Evolutionary conservation across 2,113 vertebrate species (phyloP), one percentile per base, ranked within the genome.

Genomic region (Atrichornis clamosus): DNA sequence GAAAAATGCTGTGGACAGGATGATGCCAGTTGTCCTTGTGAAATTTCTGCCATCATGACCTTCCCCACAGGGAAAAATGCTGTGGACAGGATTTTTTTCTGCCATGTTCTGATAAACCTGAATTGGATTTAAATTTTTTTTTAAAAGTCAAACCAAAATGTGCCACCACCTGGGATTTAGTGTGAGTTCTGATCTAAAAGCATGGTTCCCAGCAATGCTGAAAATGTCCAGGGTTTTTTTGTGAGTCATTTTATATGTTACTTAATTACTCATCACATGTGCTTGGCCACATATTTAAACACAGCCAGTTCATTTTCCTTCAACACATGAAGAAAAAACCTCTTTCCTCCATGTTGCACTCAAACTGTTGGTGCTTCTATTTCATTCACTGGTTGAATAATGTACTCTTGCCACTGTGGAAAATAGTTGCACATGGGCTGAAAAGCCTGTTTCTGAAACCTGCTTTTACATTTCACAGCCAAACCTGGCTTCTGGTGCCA

Each of bases 21-120:
- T 90, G 69, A 76, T 94, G 62, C 21, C 84, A 82, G 15, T 81
- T 88, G 55, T 83, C 92, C 87, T 90, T 95, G 68, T 91, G 93
- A 96, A 93, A 94, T 94, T 90, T 92, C 72, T 88, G 72, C 50
- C 52, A 78, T n/a, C 3, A 2, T 75, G 87, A 88, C 68, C 28
- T 94, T 59, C 41, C 9, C 84, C 37, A 28, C 32, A 23, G 20
- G 70, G 60, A 78, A 92, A 80, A 94, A 63, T 50, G 49, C 72
- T 86, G 68, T 75, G 62, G 74, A 42, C 32, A 86, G 68, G 75
- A 67, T 11, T 89, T 87, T 87, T 85, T 91, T 94, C 50, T 83
- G 68, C 15, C 41, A 6, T 24, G 7, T 84, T 92, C 56, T 37
- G 44, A 80, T 52, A 88, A 90, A 90, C 10, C 28, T 20, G 42